Percentiles rank a stretch among this genome's conserved stretches.
These are phyloP conservation scores for Miichthys miiuy DNA, from an alignment of 2,797 vertebrate genomes.

Conservation along the genomic window DNA sequence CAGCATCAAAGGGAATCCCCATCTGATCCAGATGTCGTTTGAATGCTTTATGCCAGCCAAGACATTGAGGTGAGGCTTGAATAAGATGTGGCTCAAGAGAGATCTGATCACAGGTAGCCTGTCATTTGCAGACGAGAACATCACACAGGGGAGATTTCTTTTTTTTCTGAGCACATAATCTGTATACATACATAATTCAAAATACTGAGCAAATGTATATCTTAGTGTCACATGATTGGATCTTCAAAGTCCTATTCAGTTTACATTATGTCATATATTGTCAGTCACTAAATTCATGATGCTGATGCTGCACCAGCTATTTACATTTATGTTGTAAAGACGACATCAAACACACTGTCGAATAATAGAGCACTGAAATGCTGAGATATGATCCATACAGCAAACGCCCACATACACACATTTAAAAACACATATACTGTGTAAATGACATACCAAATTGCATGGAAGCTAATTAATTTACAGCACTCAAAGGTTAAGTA, in stretches of 20 bases:
- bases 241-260: constrained; percentile 17
- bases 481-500: constrained; percentile 20
- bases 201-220: background rate
- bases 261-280: constrained; percentile 21
- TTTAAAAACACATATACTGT: constrained; percentile 1
- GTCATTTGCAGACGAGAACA: constrained; percentile 30
- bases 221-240: background rate
- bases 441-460: constrained; percentile 8
- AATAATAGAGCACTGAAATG: constrained; percentile 5
- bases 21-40: constrained; percentile 68
- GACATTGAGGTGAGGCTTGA: constrained; percentile 27
- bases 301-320: constrained; percentile 8
- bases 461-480: constrained; percentile 14
- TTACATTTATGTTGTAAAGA: constrained; percentile 27
- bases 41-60: constrained; percentile 59
- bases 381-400: constrained; percentile 16
- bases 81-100: constrained; percentile 43
- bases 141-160: background rate
- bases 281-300: constrained; percentile 34
- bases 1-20: constrained; percentile 70
- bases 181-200: constrained; percentile 11
- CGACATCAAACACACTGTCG: constrained; percentile 6
- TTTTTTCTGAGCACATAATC: background rate
- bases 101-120: constrained; percentile 33
- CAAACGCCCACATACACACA: background rate